Evolutionary conservation across 2,113 vertebrate genomes (phyloP), one percentile per base, ranked within the genome.

Genomic region (Labeo rohita): DNA sequence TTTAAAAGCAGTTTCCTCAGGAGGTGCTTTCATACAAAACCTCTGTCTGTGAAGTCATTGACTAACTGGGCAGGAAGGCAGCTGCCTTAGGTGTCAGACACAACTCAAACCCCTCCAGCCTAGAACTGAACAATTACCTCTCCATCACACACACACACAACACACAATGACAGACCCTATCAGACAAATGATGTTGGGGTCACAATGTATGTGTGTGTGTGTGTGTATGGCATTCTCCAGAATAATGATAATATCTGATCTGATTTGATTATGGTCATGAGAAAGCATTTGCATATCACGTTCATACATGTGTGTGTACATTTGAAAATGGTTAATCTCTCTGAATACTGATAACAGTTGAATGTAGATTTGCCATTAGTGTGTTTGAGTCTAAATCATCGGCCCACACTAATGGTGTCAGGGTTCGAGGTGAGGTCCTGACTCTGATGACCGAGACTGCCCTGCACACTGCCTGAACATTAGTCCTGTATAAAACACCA

Each of bases 121-220:
- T 56, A 43, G 18, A 85, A 78, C 61, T 54, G 78, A 74, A 88
- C 87, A 82, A 85, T 85, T 70, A 82, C 78, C 83, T 66, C 63
- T 88, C 84, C 61, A 88, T 88, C 78, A 85, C 56, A 76, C 70
- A 81, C 86, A 78, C 80, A 84, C 73, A 54, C 13, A 70, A 52
- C 75, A 84, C 50, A 23, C 39, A 23, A 28, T 50, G 82, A 87
- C 86, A 84, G 65, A 66, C 63, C 66, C 78, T 36, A 50, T 85
- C 87, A 88, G 83, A 85, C 83, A 68, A 85, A 88, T 82, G 87
- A 77, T 77, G 10, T 23, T 18, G 21, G 16, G 83, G 77, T 88
- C 59, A 85, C 10, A 12, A 21, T 56, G 77, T 78, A 23, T 45
- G 61, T 56, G 61, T 61, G 65, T 79, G 56, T 72, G 28, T 45